A percentile compares a stretch with the other conserved stretches of the same genome.
These are phyloP conservation scores for Dendrocincla fuliginosa DNA, from an alignment of 2,797 vertebrate genomes.

Conservation along the genomic window DNA sequence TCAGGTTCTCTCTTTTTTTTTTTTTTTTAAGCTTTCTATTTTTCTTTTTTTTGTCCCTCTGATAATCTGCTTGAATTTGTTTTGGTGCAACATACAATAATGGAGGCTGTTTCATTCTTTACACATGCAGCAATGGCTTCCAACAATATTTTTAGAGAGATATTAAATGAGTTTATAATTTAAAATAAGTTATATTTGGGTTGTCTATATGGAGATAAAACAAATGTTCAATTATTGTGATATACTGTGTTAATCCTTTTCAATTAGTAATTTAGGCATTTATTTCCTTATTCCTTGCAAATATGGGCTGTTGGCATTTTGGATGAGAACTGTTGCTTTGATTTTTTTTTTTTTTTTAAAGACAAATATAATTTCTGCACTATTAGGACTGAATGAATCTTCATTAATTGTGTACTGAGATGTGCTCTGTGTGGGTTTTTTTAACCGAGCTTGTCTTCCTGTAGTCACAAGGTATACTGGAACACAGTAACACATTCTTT, in stretches of 20 bases:
- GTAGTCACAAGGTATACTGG: slow-evolving; percentile 86
- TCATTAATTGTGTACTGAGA: slow-evolving; percentile 89
- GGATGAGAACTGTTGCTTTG: slow-evolving; percentile 85
- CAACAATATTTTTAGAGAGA: slow-evolving; percentile 25
- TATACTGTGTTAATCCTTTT: slow-evolving; percentile 84
- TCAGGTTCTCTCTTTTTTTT: slow-evolving; percentile 76
- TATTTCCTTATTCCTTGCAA: slow-evolving; percentile 72
- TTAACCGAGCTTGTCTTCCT: slow-evolving; percentile 91
- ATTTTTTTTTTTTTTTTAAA: slow-evolving; percentile 77
- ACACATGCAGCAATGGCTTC: slow-evolving; percentile 12
- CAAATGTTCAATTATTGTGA: slow-evolving; percentile 80
- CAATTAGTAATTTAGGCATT: slow-evolving; percentile 68
- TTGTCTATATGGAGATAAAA: slow-evolving; percentile 81
- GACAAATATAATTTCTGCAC: slow-evolving; percentile 83
- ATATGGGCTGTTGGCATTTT: slow-evolving; percentile 83
- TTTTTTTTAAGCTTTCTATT: slow-evolving; percentile 30
- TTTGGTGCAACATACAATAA: slow-evolving; percentile 58
- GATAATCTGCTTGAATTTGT: slow-evolving; percentile 76
- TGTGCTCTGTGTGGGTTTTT: slow-evolving; percentile 88
- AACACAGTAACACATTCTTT: slow-evolving; percentile 85
- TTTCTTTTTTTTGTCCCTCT: slow-evolving; percentile 24
- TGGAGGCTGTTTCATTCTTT: slow-evolving; percentile 41
- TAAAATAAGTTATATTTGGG: slow-evolving; percentile 83
- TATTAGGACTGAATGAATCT: slow-evolving; percentile 90
- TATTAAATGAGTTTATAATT: slow-evolving; percentile 77